These are phyloP conservation scores for Adelognathus sp. DNA, from an alignment of 2,888 invertebrate genomes.

Conservation along the genomic window DNA sequence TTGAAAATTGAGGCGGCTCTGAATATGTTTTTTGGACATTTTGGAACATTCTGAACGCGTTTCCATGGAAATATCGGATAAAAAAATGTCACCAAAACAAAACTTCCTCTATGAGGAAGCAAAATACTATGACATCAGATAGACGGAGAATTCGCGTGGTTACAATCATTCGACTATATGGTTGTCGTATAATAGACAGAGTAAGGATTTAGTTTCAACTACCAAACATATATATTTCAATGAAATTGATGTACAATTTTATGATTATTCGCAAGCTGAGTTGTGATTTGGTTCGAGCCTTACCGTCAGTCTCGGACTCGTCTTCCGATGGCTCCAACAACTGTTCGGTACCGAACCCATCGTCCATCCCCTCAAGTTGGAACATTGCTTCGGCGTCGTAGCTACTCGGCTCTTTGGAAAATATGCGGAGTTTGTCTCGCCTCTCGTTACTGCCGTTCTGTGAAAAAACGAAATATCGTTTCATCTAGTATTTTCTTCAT, in stretches of 20 bases:
- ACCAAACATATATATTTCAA: constrained; percentile 1
- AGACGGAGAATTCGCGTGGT: too few relatives aligned
- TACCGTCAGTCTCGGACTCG: constrained; percentile 90
- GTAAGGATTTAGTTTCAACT: too few relatives aligned
- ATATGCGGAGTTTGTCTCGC: constrained; percentile 60
- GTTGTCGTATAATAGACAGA: too few relatives aligned
- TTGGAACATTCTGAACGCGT: too few relatives aligned
- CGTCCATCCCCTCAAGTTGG: constrained; percentile 89
- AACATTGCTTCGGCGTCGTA: constrained; percentile 89
- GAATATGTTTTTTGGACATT: too few relatives aligned
- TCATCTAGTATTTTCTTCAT: neutral
- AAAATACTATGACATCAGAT: too few relatives aligned
- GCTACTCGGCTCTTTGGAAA: constrained; percentile 68
- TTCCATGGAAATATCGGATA: too few relatives aligned
- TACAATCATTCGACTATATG: too few relatives aligned
- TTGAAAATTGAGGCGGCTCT: too few relatives aligned
- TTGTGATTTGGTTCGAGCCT: too few relatives aligned
- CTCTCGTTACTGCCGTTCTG: constrained; percentile 71
- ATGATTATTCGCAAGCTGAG: neutral
- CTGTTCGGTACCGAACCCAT: constrained; percentile 74
- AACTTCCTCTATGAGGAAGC: too few relatives aligned
- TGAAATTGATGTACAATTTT: neutral
- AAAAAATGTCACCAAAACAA: too few relatives aligned
- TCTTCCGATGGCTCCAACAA: constrained; percentile 76
- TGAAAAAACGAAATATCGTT: constrained; percentile 43